Conservation (phyloP, 1,140 invertebrate species). For the Zeugodacus cucurbitae region DNA sequence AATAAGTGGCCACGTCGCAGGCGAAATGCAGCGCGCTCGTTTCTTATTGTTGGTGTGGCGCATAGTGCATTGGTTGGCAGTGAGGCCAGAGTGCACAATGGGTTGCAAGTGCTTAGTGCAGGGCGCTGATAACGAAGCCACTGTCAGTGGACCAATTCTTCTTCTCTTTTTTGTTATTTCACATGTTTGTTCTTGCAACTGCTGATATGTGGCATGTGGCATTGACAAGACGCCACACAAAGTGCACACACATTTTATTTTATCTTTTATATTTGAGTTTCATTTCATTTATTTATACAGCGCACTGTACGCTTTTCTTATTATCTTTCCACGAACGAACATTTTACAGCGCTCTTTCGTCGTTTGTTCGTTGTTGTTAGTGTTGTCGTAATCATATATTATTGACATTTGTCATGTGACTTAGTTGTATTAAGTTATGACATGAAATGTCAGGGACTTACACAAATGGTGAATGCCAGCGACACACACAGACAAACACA, state of each 20-base stretch:
- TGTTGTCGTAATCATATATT: slow-evolving; percentile 20
- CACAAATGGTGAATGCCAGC: not conserved
- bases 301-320: not conserved
- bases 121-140: not conserved
- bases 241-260: not conserved
- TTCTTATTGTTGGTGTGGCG: not conserved
- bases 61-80: not conserved
- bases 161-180: not conserved
- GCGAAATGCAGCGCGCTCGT: not conserved
- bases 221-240: not conserved
- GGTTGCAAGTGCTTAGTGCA: not conserved
- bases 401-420: slow-evolving; percentile 34
- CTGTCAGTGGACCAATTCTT: not conserved
- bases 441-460: slow-evolving; percentile 27
- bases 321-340: not conserved
- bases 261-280: not conserved
- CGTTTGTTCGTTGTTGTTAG: not conserved
- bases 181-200: not conserved
- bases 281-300: not conserved
- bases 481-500: not conserved
- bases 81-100: not conserved
- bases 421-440: slow-evolving; percentile 31
- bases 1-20: slow-evolving; percentile 25
- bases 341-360: not conserved
- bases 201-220: slow-evolving; percentile 13